Evolutionary conservation across 2,797 vertebrate genomes (phyloP), one percentile per base, ranked within the genome.

Genomic region (Gymnocypris eckloni): DNA sequence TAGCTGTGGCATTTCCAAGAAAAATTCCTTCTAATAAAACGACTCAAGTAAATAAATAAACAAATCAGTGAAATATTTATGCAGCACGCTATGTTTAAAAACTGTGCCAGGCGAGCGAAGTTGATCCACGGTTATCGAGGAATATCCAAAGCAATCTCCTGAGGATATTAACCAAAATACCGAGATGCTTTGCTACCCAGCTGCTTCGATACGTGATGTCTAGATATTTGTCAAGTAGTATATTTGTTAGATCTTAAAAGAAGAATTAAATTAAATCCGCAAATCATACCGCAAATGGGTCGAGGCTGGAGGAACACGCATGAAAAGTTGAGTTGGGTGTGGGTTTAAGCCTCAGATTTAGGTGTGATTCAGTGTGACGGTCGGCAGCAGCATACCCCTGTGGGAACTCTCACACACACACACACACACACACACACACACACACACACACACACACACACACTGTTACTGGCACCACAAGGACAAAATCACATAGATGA

Each of bases 21-120:
- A 91, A 92, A 92, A 92, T 93, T 94, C 92, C 92, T 88, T 91
- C 90, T 92, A 91, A 94, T 94, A 93, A 94, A 94, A 92, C 79
- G 84, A 89, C 90, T 87, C 15, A 6, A 84, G 89, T 90, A 91
- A 90, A 92, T 91, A 93, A 91, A 92, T 92, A 93, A 93, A 94
- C 92, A 94, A 94, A 93, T 85, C 70, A 89, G 91, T 91, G 90
- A 93, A 94, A 93, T 94, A 94, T 93, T 94, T 90, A 93, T 91
- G 90, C 88, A 90, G 85, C 72, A 72, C 82, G 88, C 71, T 87
- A 86, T 85, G 89, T 88, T 84, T 78, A 86, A 89, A 86, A 86
- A 83, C 52, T 39, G n/a, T 66, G 82, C 69, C 76, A 22, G 83
- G 84, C 72, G 39, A 28, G 75, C 41, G 8, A 59, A 20, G 67